Evolutionary conservation across 2,113 vertebrate genomes (phyloP).

Genomic region (Aplodontia rufa): DNA sequence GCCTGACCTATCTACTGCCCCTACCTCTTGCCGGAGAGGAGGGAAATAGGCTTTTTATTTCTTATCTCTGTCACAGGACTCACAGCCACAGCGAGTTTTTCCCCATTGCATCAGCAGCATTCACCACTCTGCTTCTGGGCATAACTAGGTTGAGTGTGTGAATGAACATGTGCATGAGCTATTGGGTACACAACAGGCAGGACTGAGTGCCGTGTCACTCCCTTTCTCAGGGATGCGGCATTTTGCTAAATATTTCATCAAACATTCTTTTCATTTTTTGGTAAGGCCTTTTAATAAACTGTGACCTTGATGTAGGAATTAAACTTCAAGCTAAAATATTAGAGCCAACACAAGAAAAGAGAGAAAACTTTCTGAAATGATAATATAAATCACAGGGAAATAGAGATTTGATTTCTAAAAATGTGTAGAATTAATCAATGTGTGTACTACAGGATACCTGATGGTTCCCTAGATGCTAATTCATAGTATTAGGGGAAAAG

Average conservation of each 20-base stretch:
- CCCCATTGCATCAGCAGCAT: background rate
- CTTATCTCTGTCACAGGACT: background rate
- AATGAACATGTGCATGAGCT: background rate
- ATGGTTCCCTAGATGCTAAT: background rate
- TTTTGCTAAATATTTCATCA: conserved; percentile 48
- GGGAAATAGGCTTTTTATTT: background rate
- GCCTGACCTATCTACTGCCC: background rate
- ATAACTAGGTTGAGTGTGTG: background rate
- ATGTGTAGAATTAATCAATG: background rate
- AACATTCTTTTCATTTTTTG: conserved; percentile 33
- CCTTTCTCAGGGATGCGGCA: background rate
- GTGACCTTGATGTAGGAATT: conserved; percentile 23
- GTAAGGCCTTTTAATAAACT: background rate
- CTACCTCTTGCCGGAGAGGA: background rate
- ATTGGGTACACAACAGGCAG: background rate
- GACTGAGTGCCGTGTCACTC: background rate
- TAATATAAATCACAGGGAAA: background rate
- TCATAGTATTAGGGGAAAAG: conserved; percentile 17
- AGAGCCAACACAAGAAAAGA: background rate
- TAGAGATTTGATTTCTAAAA: conserved; percentile 28
- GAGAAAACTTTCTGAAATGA: background rate
- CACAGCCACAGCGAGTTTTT: background rate
- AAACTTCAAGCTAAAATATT: conserved; percentile 8
- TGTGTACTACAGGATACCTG: background rate
- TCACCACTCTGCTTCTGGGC: background rate